phyloP scores from a whole-genome alignment of 2,113 vertebrate genomes.

The Marcusenius ussheri region DNA sequence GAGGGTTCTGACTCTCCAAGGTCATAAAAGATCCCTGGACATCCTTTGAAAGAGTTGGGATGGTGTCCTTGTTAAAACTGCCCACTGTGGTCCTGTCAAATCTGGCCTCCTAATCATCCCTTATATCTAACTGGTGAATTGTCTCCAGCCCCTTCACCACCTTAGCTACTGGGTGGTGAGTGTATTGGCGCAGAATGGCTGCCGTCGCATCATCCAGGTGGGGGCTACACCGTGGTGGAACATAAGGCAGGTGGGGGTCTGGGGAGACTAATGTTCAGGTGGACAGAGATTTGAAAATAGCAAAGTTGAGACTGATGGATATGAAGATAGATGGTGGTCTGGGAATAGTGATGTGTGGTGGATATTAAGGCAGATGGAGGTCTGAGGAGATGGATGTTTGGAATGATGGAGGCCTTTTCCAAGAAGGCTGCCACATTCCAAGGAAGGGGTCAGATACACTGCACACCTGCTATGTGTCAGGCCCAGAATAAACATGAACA shows the following conservation, averaged over 20 bases:
- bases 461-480: neutral
- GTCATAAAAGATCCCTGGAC: too few relatives aligned
- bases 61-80: too few relatives aligned
- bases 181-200: too few relatives aligned
- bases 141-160: too few relatives aligned
- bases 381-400: neutral
- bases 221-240: neutral
- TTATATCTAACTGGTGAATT: too few relatives aligned
- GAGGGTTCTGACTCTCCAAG: too few relatives aligned
- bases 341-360: neutral
- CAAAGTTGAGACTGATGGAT: neutral
- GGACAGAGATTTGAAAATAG: neutral
- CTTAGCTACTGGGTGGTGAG: too few relatives aligned
- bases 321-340: neutral
- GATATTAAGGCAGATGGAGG: neutral
- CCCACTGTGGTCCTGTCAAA: too few relatives aligned
- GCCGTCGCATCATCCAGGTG: too few relatives aligned
- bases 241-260: neutral
- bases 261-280: neutral
- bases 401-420: neutral
- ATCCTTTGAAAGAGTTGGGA: too few relatives aligned
- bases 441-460: neutral
- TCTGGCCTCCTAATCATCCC: too few relatives aligned
- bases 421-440: neutral
- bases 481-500: neutral